Conservation (phyloP, 2,113 vertebrate species). For the Onychorhynchus coronatus region DNA sequence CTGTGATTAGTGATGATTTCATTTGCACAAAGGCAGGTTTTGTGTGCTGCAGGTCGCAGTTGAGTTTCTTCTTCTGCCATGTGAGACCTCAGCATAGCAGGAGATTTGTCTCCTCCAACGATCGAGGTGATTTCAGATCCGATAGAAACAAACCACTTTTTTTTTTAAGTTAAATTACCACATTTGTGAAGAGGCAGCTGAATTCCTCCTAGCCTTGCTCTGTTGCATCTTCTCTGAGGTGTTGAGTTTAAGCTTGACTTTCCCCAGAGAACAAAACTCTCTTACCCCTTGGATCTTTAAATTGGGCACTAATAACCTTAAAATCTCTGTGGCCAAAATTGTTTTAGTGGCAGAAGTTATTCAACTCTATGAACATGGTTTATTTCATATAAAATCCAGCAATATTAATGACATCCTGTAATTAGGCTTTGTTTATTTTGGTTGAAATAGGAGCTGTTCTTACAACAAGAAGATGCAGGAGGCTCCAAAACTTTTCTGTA, state of each 20-base stretch:
- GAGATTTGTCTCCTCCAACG: not conserved
- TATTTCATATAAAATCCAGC: not conserved
- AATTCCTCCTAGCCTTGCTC: not conserved
- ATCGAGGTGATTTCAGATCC: not conserved
- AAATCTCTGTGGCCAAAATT: not conserved
- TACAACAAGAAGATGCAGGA: not conserved
- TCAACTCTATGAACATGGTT: not conserved
- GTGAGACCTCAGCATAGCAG: accelerated
- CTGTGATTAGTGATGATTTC: accelerated
- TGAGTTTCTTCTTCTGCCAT: not conserved
- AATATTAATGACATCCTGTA: not conserved
- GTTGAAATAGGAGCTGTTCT: not conserved
- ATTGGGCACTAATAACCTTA: not conserved
- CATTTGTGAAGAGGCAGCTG: not conserved
- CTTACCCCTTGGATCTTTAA: not conserved
- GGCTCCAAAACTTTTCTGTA: not conserved
- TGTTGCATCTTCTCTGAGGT: not conserved
- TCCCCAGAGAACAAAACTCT: not conserved
- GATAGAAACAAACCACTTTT: not conserved
- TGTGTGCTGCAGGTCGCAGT: accelerated
- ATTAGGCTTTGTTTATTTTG: not conserved
- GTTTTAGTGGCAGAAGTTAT: not conserved
- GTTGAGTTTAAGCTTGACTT: not conserved
- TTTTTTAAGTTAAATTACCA: not conserved
- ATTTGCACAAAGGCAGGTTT: accelerated